A percentile compares a stretch with the other conserved stretches of the same genome.
phyloP scores from a whole-genome alignment of 1,140 invertebrate species.

The Drosophila virilis region DNA sequence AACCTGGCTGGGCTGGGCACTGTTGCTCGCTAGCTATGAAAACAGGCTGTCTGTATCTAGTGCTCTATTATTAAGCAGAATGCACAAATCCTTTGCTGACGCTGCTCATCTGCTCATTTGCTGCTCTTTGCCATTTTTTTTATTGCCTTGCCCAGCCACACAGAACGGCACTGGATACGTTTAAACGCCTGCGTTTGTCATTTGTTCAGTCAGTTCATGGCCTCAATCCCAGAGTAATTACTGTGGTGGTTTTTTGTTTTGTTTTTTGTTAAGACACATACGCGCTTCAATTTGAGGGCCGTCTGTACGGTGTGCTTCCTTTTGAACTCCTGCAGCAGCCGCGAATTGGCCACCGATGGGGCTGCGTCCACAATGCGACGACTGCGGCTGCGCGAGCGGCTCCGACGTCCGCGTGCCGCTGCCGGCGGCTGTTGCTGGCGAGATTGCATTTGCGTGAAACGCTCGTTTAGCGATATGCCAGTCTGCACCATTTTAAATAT shows the following conservation, averaged over 20 bases:
- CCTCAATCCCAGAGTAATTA: slow-evolving; percentile 43
- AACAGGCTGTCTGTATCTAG: slow-evolving; percentile 20
- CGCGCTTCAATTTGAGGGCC: slow-evolving; percentile 82
- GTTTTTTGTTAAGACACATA: slow-evolving; percentile 61
- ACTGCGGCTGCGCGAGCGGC: slow-evolving; percentile 64
- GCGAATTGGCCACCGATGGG: slow-evolving; percentile 68
- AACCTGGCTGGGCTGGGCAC: slow-evolving; percentile 13
- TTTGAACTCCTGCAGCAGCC: slow-evolving; percentile 76
- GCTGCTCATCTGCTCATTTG: slow-evolving; percentile 13
- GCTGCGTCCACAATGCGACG: slow-evolving; percentile 63
- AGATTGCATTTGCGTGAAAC: slow-evolving; percentile 74
- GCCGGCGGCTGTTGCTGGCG: slow-evolving; percentile 18
- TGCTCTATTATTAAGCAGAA: slow-evolving; percentile 38
- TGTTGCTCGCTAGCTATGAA: slow-evolving; percentile 15
- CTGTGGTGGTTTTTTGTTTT: slow-evolving; percentile 34
- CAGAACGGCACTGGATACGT: slow-evolving; percentile 5
- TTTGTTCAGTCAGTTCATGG: slow-evolving; percentile 32
- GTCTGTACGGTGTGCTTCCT: slow-evolving; percentile 77
- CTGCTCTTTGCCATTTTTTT: slow-evolving; percentile 23
- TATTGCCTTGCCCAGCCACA: slow-evolving; percentile 27
- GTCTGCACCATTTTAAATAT: slow-evolving; percentile 64
- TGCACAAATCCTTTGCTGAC: slow-evolving; percentile 25
- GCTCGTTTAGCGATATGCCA: slow-evolving; percentile 79
- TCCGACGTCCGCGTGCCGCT: slow-evolving; percentile 37
- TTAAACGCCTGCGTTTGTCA: slow-evolving; percentile 25